A percentile compares a stretch with the other conserved stretches of the same genome.
These are phyloP conservation scores for Tribolium castaneum DNA, from an alignment of 1,140 invertebrate genomes.

Conservation along the genomic window DNA sequence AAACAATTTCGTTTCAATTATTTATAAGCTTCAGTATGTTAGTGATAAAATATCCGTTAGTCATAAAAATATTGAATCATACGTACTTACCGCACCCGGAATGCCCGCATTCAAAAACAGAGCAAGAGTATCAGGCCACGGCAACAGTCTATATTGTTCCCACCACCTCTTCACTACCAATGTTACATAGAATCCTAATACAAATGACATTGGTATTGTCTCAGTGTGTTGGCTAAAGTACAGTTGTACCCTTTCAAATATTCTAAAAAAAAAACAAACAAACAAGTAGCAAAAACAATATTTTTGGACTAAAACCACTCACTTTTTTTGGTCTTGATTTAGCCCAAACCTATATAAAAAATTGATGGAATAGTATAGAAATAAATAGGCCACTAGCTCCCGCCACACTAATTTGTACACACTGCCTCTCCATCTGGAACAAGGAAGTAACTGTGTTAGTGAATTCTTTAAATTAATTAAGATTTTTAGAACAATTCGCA, in stretches of 20 bases:
- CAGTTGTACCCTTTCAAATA: conserved; percentile 82
- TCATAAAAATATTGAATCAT: conserved; percentile 46
- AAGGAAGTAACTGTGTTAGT: conserved; percentile 47
- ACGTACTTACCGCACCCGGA: conserved; percentile 84
- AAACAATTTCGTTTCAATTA: neutral
- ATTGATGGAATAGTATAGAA: conserved; percentile 89
- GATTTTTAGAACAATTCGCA: neutral
- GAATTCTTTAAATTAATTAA: neutral
- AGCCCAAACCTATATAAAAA: conserved; percentile 89
- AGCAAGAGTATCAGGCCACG: conserved; percentile 91
- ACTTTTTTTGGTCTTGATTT: conserved; percentile 85
- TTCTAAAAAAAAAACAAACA: conserved; percentile 72
- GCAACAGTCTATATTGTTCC: conserved; percentile 90
- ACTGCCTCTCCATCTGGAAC: conserved; percentile 93
- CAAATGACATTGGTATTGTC: conserved; percentile 92
- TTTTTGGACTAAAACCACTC: neutral
- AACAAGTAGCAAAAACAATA: neutral
- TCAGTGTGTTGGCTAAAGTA: conserved; percentile 86
- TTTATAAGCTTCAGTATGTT: neutral
- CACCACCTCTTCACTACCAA: conserved; percentile 92
- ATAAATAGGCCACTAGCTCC: conserved; percentile 89
- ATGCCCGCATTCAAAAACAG: conserved; percentile 91
- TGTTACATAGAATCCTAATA: conserved; percentile 93
- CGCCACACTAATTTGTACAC: conserved; percentile 98
- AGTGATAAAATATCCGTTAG: neutral